Base-by-base conservation (phyloP, 2,888 invertebrate genomes). In the Apamea sordens region DNA sequence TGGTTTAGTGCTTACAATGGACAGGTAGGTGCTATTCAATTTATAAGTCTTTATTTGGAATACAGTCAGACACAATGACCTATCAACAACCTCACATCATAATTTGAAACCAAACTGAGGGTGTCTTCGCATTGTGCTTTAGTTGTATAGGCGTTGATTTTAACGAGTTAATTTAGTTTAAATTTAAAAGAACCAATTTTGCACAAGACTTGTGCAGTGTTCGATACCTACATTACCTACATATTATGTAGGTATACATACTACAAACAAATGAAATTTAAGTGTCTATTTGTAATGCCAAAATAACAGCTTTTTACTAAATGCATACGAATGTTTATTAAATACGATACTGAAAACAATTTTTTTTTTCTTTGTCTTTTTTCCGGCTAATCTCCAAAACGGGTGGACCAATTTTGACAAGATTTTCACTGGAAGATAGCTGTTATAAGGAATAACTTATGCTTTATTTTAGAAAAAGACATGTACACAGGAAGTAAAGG, bases 31-130 rank as follows among this genome's bases (percentile, higher is more conserved):
- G 41, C 36, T 71, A 36, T 73, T 71, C 63, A 75, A 73, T 83
- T 71, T 50, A 83, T 44, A 70, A 15, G 50, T 74, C 59, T 86
- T 61, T 83, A 73, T 86, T 83, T 56, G 56, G 18, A 70, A 61
- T 67, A 44, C 41, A 53, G n/a, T 47, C 63, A 50, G n/a, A 44
- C 67, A 68, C 61, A 71, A 70, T 53, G 13, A 79, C 13, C 32
- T 59, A 53, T 70, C 69, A 71, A 70, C 65, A 70, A 47, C 44
- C 36, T 36, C 70, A 53, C 71, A 82, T 61, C 59, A 77, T 61
- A 67, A 77, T 67, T 28, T 24, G 44, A 28, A 28, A 32, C 21
- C 28, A 63, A 63, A 61, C 2, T 68, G 47, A 47, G 24, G 11
- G 24, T 56, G 64, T 13, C 10, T 75, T 53, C 24, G 11, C 5